Evolutionary conservation across 2,113 vertebrate species (phyloP), one percentile per base, ranked within the genome.

Genomic region (Vulpes vulpes): DNA sequence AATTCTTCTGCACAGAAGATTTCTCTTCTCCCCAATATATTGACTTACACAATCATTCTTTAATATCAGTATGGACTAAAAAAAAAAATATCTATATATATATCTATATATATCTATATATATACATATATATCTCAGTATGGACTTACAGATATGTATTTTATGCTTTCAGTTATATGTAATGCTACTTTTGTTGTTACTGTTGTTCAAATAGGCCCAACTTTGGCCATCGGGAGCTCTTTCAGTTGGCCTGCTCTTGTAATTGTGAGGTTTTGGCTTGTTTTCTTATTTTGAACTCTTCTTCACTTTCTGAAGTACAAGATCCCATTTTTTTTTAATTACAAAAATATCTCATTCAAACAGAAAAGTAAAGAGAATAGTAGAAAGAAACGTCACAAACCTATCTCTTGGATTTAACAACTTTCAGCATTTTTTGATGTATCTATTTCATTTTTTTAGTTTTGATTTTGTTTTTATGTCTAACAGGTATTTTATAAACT

Each of bases 401-500:
- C 32, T 59, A 74, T 35, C 14, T 38, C 19, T 95, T 71, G 78
- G 71, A 11, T 64, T 59, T 78, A 88, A 88, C 9, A 62, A 84
- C 81, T 60, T 11, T 14, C 93, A 85, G 80, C 12, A 85, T n/a
- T 80, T 93, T 69, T 17, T 15, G 43, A 20, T 43, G 11, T 82
- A 55, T 65, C 79, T 88, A 55, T 8, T 38, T 93, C 55, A 67
- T 38, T 35, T 67, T 67, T n/a, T 23, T 97, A 32, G 35, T 95
- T 76, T 90, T 96, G 30, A 55, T 91, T 88, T 95, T 67, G 88
- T 76, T 95, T 97, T 93, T 57, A 65, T 51, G 25, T 69, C 22
- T 78, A 69, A 38, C 20, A 73, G 67, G 83, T 60, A 80, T 30
- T 85, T 95, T 55, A 35, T 65, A 91, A 62, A 86, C 22, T 51